Evolutionary conservation across 2,113 vertebrate genomes (phyloP).

Genomic region (Gnathonemus longibarbis): DNA sequence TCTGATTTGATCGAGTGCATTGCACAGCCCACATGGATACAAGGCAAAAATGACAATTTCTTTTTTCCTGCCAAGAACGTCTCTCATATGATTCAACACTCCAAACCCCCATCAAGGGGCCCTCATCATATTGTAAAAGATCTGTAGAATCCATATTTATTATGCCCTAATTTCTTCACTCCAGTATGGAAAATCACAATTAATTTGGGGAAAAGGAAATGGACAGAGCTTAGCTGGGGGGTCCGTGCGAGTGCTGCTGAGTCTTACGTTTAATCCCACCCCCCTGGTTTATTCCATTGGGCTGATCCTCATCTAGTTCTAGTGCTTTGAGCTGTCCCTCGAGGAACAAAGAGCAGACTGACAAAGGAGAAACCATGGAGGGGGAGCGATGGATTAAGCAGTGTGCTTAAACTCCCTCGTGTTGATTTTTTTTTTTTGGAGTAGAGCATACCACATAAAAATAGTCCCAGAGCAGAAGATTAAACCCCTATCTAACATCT

Average conservation of each 20-base stretch:
- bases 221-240: background rate
- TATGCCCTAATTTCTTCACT: background rate
- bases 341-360: background rate
- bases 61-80: background rate
- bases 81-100: background rate
- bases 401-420: background rate
- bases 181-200: constrained; percentile 3
- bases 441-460: background rate
- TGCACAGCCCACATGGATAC: background rate
- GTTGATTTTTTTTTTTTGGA: background rate
- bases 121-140: background rate
- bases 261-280: background rate
- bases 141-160: background rate
- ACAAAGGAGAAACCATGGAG: background rate
- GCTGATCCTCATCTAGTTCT: background rate
- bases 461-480: constrained; percentile 12
- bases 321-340: background rate
- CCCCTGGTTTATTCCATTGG: background rate
- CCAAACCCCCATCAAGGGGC: background rate
- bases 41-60: background rate
- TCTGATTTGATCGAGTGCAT: background rate
- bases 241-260: background rate
- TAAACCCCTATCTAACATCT: constrained; percentile 12
- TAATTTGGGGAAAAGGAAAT: background rate
- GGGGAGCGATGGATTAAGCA: background rate